Conservation (phyloP, 1,140 invertebrate genomes). For the Agrypnia vestita region DNA sequence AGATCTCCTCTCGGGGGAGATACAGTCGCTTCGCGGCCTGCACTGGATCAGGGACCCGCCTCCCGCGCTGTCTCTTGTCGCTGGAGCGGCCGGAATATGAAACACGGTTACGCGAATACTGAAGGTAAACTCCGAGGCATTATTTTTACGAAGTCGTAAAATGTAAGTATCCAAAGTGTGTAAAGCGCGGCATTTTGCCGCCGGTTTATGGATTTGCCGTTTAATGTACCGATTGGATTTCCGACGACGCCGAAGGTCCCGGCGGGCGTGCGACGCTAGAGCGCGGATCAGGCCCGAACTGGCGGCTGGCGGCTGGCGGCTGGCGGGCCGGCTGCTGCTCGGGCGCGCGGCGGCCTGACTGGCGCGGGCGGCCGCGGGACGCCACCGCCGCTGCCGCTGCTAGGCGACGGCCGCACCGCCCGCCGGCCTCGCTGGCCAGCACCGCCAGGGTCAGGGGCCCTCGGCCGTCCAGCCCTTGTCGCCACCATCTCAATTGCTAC, state of each 20-base stretch:
- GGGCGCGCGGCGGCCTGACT: background rate
- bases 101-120: background rate
- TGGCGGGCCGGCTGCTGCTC: background rate
- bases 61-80: too few species aligned
- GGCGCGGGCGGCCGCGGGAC: background rate
- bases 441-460: background rate
- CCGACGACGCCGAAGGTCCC: too few species aligned
- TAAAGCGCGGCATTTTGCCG: background rate
- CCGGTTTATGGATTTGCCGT: background rate
- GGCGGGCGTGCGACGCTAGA: too few species aligned
- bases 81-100: too few species aligned
- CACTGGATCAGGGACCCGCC: too few species aligned
- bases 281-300: too few species aligned
- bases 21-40: too few species aligned
- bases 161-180: conserved; percentile 17
- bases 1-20: too few species aligned
- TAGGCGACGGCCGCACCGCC: conserved; percentile 25
- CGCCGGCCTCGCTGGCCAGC: background rate
- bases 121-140: conserved; percentile 12
- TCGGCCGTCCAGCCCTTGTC: background rate
- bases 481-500: background rate
- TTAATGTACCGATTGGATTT: too few species aligned
- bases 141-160: conserved; percentile 30
- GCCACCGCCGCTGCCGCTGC: background rate
- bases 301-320: background rate